phyloP scores from a whole-genome alignment of 2,888 invertebrate species.

The Galerucella nymphaeae region DNA sequence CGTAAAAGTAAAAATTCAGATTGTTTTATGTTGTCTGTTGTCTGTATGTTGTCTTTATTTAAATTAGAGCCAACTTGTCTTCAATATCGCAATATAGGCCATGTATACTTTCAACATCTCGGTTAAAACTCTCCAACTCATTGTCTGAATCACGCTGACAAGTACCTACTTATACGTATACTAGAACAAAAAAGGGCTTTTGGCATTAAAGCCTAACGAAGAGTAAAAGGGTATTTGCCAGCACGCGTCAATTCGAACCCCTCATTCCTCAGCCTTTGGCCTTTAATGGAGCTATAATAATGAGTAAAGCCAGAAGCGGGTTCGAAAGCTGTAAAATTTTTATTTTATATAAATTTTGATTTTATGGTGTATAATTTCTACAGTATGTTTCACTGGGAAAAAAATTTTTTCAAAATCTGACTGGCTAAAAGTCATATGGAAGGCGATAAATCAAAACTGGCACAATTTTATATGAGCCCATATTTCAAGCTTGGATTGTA shows the following conservation, averaged over 20 bases:
- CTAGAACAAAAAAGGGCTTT: conserved; percentile 29
- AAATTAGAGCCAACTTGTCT: too few relatives aligned
- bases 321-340: neutral
- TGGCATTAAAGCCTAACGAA: conserved; percentile 15
- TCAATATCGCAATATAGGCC: conserved; percentile 3
- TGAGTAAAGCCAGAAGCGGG: conserved; percentile 17
- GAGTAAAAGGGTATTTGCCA: conserved; percentile 40
- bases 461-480: too few relatives aligned
- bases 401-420: too few relatives aligned
- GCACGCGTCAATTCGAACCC: conserved; percentile 41
- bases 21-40: too few relatives aligned
- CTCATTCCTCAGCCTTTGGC: conserved; percentile 37
- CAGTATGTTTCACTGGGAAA: too few relatives aligned
- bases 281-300: conserved; percentile 43
- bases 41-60: too few relatives aligned
- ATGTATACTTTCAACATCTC: conserved; percentile 7
- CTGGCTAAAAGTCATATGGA: too few relatives aligned
- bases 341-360: too few relatives aligned
- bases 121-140: conserved; percentile 51
- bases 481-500: too few relatives aligned
- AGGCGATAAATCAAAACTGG: too few relatives aligned
- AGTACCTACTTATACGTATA: conserved; percentile 35
- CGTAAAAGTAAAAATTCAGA: too few relatives aligned
- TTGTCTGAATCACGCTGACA: conserved; percentile 59
- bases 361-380: too few relatives aligned